Conservation (phyloP, 2,888 invertebrate genomes). For the Melitaea athalia region DNA sequence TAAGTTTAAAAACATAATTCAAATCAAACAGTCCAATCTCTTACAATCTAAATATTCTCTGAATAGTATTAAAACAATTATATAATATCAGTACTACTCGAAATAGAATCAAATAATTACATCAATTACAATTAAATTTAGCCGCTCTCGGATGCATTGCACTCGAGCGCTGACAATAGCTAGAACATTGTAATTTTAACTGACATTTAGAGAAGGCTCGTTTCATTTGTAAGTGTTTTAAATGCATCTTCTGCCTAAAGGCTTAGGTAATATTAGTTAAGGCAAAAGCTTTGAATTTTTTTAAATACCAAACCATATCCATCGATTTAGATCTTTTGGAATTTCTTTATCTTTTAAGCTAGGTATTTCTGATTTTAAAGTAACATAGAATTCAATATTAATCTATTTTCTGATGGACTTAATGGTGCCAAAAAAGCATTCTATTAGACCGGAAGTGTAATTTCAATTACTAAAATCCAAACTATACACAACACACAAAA, state of each 20-base stretch:
- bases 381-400: no score
- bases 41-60: not conserved
- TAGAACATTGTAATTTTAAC: constrained; percentile 16
- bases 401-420: no score
- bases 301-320: no score
- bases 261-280: no score
- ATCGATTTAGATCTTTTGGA: no score
- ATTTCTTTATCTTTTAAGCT: no score
- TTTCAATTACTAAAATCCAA: not conserved
- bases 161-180: constrained; percentile 9
- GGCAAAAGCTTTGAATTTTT: no score
- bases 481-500: not conserved
- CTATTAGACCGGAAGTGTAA: no score
- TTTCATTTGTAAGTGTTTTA: constrained; percentile 12
- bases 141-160: constrained; percentile 1
- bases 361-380: no score
- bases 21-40: not conserved
- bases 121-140: constrained; percentile 2
- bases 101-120: not conserved
- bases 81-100: not conserved
- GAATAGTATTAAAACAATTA: not conserved
- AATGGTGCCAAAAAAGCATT: no score
- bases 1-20: not conserved
- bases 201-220: constrained; percentile 15
- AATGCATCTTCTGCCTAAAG: not conserved